Conservation (phyloP, 2,797 vertebrate genomes). For the Epinephelus coioides region DNA sequence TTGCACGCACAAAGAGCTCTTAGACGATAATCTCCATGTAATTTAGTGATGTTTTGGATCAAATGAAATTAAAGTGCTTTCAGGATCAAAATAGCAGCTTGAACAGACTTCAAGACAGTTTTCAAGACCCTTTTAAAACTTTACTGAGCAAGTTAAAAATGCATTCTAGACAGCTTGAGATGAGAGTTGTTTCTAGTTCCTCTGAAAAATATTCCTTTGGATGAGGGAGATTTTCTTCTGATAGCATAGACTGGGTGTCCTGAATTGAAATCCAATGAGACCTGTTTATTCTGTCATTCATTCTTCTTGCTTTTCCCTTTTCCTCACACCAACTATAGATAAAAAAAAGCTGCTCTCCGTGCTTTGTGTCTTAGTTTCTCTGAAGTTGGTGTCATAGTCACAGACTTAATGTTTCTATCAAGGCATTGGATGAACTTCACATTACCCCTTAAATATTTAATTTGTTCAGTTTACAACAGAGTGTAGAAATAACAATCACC, state of each 20-base stretch:
- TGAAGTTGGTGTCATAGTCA: neutral
- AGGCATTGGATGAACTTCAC: constrained; percentile 2
- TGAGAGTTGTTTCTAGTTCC: constrained; percentile 15
- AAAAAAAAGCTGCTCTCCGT: neutral
- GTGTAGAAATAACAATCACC: neutral
- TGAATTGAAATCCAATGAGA: constrained; percentile 27
- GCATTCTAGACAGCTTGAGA: constrained; percentile 18
- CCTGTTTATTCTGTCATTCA: constrained; percentile 32
- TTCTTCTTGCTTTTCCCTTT: constrained; percentile 7
- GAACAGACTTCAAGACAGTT: neutral
- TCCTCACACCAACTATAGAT: constrained; percentile 6
- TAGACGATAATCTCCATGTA: neutral
- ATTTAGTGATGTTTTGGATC: constrained; percentile 27
- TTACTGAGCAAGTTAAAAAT: constrained; percentile 41
- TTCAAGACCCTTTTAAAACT: constrained; percentile 39
- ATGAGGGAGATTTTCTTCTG: neutral
- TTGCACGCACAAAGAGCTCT: neutral
- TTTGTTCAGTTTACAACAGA: neutral
- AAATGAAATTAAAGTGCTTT: constrained; percentile 10
- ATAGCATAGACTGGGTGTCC: constrained; percentile 13
- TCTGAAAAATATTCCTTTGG: neutral
- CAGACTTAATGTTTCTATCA: neutral
- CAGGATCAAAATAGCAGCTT: constrained; percentile 14
- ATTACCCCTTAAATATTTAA: neutral
- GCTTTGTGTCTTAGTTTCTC: constrained; percentile 6